A percentile compares a stretch with the other conserved stretches of the same genome.
Conservation (phyloP, 2,797 vertebrate species). For the Urosaurus nigricauda region DNA sequence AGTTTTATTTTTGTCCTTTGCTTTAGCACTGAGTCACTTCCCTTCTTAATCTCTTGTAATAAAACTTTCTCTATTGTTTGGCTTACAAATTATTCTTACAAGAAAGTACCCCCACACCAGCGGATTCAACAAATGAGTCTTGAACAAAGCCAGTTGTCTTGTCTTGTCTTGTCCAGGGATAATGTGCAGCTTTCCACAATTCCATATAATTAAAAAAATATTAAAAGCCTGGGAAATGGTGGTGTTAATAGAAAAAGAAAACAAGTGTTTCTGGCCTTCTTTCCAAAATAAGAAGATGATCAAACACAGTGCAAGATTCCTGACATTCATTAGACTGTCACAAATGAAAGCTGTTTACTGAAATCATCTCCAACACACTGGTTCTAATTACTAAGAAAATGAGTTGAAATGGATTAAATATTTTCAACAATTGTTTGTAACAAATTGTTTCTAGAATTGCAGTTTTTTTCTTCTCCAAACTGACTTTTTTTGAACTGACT, state of each 20-base stretch:
- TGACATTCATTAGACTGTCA: constrained; percentile 43
- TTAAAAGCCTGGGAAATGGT: constrained; percentile 30
- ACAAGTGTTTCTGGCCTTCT: constrained; percentile 19
- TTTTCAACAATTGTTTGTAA: constrained; percentile 59
- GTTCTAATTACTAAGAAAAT: constrained; percentile 67
- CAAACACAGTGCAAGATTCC: constrained; percentile 45
- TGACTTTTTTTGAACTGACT: constrained; percentile 49
- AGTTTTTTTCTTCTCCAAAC: constrained; percentile 49
- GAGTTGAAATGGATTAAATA: constrained; percentile 64
- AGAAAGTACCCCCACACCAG: constrained; percentile 36
- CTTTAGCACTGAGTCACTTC: constrained; percentile 57
- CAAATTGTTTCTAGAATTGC: constrained; percentile 49
- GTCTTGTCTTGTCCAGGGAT: constrained; percentile 20
- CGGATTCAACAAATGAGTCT: constrained; percentile 42
- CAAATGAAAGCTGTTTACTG: constrained; percentile 53
- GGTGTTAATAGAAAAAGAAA: constrained; percentile 34
- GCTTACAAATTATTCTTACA: constrained; percentile 51
- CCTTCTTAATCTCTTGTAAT: constrained; percentile 48
- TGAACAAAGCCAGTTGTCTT: constrained; percentile 1
- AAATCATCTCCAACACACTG: constrained; percentile 52
- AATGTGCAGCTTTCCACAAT: background rate
- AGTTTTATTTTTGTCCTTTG: constrained; percentile 55
- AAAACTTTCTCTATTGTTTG: constrained; percentile 56
- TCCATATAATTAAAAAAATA: constrained; percentile 22
- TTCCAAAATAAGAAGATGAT: constrained; percentile 41